phyloP scores from a whole-genome alignment of 2,888 invertebrate genomes.

The Lepidonotus clava region DNA sequence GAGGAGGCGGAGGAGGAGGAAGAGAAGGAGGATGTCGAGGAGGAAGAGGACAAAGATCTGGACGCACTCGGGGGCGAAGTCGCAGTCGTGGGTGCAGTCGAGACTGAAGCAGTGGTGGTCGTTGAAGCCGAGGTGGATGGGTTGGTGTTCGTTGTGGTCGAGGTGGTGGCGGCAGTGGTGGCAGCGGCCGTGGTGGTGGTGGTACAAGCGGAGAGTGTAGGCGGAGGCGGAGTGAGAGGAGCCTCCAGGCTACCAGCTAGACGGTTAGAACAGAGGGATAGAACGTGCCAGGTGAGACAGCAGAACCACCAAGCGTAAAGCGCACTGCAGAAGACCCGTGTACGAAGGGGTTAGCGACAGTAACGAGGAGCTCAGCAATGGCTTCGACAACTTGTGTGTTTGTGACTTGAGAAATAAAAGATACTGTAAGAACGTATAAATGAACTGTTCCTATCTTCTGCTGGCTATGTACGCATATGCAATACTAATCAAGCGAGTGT shows the following conservation, averaged over 20 bases:
- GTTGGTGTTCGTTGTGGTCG: background rate
- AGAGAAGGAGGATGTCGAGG: constrained; percentile 4
- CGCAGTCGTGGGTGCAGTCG: background rate
- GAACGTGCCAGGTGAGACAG: constrained; percentile 21
- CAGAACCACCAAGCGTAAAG: background rate
- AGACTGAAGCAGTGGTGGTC: background rate
- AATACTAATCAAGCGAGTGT: too few species aligned
- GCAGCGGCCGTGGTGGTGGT: constrained; percentile 1
- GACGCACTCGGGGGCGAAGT: constrained; percentile 18
- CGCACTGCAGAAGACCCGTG: background rate
- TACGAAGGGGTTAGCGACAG: background rate
- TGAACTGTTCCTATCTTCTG: too few species aligned
- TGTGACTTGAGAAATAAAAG: too few species aligned
- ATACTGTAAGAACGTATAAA: background rate
- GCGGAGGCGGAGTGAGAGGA: constrained; percentile 33
- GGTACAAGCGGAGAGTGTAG: constrained; percentile 44
- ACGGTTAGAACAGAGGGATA: background rate
- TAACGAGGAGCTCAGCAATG: too few species aligned
- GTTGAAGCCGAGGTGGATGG: background rate
- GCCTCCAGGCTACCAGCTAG: constrained; percentile 21
- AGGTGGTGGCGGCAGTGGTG: constrained; percentile 1
- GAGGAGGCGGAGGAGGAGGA: constrained; percentile 30
- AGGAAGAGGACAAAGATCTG: background rate
- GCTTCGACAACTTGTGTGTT: too few species aligned
- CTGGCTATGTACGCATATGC: too few species aligned